Percentiles rank a stretch among this genome's conserved stretches.
Conservation (phyloP, 2,113 vertebrate genomes). For the Actinemys pallida region DNA sequence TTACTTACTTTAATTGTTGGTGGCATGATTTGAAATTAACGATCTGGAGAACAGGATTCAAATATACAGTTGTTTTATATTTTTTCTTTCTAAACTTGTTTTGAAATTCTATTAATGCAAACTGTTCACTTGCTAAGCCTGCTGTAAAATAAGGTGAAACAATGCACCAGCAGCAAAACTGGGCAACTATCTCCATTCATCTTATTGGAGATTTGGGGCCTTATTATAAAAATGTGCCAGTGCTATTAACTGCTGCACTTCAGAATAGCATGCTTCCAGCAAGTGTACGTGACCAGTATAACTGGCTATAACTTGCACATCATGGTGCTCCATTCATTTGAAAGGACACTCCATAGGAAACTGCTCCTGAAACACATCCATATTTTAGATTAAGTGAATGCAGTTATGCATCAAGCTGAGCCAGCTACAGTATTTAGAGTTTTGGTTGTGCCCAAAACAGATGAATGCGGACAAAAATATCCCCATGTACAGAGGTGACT, state of each 20-base stretch:
- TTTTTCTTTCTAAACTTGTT: not conserved
- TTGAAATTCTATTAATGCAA: not conserved
- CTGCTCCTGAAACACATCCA: not conserved
- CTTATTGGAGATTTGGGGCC: not conserved
- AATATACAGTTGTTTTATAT: not conserved
- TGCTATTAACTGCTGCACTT: not conserved
- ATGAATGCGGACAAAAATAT: not conserved
- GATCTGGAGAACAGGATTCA: not conserved
- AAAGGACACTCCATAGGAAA: not conserved
- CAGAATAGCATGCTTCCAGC: fast-evolving
- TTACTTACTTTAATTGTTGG: conserved; percentile 21
- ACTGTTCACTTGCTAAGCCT: not conserved
- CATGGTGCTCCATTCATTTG: fast-evolving
- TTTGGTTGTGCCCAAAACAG: not conserved
- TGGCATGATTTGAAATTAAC: conserved; percentile 18
- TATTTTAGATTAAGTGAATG: not conserved
- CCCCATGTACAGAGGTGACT: too few species aligned
- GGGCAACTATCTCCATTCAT: not conserved
- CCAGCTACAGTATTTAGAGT: not conserved
- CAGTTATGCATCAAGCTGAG: not conserved
- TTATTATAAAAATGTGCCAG: not conserved
- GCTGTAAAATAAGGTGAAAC: not conserved
- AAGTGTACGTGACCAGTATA: fast-evolving
- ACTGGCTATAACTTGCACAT: not conserved
- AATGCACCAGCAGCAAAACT: not conserved